These are phyloP conservation scores for Hydropsyche tenuis DNA, from an alignment of 1,140 invertebrate genomes.

Conservation along the genomic window DNA sequence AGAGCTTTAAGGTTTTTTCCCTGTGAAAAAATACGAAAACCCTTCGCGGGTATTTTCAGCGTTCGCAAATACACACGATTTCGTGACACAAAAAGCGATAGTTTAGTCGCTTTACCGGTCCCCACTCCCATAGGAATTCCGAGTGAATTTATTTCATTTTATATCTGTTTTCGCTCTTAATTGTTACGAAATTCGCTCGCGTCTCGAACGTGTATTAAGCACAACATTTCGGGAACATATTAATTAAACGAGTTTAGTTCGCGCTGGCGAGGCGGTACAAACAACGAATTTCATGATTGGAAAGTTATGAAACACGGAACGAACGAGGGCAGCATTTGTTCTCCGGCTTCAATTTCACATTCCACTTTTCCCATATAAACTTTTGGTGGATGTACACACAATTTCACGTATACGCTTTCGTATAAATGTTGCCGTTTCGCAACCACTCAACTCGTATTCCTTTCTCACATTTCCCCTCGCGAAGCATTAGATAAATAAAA, in stretches of 20 bases:
- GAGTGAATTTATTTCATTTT: too few species aligned
- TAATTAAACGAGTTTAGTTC: slow-evolving; percentile 11
- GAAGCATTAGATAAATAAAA: too few species aligned
- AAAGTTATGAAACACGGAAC: slow-evolving; percentile 21
- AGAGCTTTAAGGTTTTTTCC: neutral
- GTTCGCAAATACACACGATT: slow-evolving; percentile 12
- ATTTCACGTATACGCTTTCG: too few species aligned
- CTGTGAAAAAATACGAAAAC: neutral
- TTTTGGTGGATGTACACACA: neutral
- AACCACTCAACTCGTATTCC: too few species aligned
- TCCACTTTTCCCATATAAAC: slow-evolving; percentile 9
- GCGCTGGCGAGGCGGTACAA: neutral
- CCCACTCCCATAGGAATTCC: too few species aligned
- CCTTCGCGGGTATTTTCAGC: slow-evolving; percentile 10
- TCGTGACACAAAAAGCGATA: slow-evolving; percentile 12
- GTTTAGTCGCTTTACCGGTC: too few species aligned
- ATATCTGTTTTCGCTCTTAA: too few species aligned
- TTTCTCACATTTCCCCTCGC: too few species aligned
- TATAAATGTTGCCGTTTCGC: too few species aligned
- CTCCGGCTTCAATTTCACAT: slow-evolving; percentile 16
- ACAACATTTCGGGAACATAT: too few species aligned
- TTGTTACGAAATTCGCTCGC: too few species aligned
- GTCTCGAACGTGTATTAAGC: too few species aligned
- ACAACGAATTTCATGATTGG: slow-evolving; percentile 17
- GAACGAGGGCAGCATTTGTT: slow-evolving; percentile 20